Percentiles rank a stretch among this genome's conserved stretches.
Evolutionary conservation across 2,113 vertebrate species (phyloP).

Genomic region (Ptilonorhynchus violaceus): DNA sequence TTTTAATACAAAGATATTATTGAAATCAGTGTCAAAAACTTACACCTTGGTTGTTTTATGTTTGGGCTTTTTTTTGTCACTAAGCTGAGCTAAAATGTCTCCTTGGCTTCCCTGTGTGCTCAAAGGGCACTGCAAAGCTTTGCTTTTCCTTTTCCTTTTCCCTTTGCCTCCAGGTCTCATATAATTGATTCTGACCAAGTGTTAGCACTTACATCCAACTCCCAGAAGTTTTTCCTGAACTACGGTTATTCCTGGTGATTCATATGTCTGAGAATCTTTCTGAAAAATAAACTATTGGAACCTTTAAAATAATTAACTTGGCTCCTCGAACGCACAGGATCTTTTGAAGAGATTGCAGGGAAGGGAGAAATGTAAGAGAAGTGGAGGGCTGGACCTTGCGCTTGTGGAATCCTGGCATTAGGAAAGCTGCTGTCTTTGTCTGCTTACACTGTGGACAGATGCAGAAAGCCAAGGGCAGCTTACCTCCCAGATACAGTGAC

Average conservation of each 20-base stretch:
- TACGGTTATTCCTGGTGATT: constrained; percentile 42
- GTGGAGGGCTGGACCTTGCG: background rate
- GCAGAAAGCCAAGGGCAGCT: constrained; percentile 33
- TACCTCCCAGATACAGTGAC: constrained; percentile 46
- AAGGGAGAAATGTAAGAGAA: constrained; percentile 3
- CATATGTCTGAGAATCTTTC: constrained; percentile 58
- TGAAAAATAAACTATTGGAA: constrained; percentile 58
- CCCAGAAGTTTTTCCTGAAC: constrained; percentile 39
- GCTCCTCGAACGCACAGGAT: background rate
- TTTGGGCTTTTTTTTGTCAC: background rate
- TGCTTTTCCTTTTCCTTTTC: background rate
- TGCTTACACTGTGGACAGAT: background rate
- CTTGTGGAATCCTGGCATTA: constrained; percentile 7
- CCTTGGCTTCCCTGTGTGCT: background rate
- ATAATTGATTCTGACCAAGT: constrained; percentile 35
- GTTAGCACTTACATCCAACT: background rate
- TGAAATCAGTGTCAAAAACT: background rate
- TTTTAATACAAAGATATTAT: background rate
- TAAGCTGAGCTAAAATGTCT: background rate
- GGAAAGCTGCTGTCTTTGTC: constrained; percentile 15
- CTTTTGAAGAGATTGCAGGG: constrained; percentile 42
- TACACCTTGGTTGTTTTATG: background rate
- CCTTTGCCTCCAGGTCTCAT: background rate
- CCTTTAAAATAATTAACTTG: constrained; percentile 53
- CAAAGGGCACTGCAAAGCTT: background rate